These are phyloP conservation scores for Gambusia holbrooki DNA, from an alignment of 2,113 vertebrate species.

Conservation along the genomic window DNA sequence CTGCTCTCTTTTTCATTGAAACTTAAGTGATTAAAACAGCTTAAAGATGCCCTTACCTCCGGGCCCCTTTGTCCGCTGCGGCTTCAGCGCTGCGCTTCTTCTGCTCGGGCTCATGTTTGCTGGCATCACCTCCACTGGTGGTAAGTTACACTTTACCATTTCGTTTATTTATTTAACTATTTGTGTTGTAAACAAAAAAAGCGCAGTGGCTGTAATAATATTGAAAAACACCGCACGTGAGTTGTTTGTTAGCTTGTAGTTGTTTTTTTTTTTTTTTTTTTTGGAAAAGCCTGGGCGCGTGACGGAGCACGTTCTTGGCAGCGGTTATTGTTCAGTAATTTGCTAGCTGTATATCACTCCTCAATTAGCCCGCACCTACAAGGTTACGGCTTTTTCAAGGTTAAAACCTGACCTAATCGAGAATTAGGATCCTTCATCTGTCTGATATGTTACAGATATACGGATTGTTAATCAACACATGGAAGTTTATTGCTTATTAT, in stretches of 20 bases:
- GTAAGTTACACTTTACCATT: slow-evolving; percentile 71
- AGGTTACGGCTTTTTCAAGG: slow-evolving; percentile 58
- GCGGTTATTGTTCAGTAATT: slow-evolving; percentile 42
- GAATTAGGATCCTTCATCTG: neutral
- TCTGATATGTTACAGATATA: neutral
- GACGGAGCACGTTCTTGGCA: slow-evolving; percentile 35
- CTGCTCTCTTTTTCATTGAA: slow-evolving; percentile 48
- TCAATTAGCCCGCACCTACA: slow-evolving; percentile 56
- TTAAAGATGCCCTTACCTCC: slow-evolving; percentile 74
- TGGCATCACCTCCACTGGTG: slow-evolving; percentile 78
- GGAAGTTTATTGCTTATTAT: slow-evolving; percentile 2
- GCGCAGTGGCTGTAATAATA: neutral
- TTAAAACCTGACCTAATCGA: slow-evolving; percentile 32
- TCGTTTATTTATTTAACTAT: neutral
- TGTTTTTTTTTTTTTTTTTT: neutral
- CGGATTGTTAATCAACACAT: neutral
- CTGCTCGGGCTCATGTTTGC: slow-evolving; percentile 66
- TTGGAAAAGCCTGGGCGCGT: slow-evolving; percentile 15
- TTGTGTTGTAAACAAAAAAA: neutral
- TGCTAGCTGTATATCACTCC: slow-evolving; percentile 20
- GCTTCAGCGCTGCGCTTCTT: slow-evolving; percentile 68
- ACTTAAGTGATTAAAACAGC: slow-evolving; percentile 60
- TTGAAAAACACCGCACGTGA: neutral
- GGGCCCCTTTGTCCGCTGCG: slow-evolving; percentile 79
- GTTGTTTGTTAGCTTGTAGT: slow-evolving; percentile 17